These are phyloP conservation scores for Tinamus major DNA, from an alignment of 2,797 vertebrate genomes.

Conservation along the genomic window DNA sequence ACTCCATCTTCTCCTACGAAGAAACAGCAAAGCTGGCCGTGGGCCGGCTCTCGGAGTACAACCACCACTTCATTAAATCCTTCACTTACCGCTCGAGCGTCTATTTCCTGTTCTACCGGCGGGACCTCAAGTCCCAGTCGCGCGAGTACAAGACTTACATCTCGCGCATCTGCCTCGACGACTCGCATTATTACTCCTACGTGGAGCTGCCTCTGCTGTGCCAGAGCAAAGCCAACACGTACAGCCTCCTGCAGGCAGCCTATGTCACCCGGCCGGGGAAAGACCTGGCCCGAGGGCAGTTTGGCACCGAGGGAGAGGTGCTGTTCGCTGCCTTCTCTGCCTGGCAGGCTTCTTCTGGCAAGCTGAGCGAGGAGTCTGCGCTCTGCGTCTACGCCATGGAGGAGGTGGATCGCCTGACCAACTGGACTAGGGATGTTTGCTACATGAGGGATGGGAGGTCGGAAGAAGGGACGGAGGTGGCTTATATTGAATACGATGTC, in stretches of 20 bases:
- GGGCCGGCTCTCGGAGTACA: constrained; percentile 94
- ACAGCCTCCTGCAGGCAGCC: constrained; percentile 92
- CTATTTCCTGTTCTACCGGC: constrained; percentile 95
- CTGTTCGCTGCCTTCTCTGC: constrained; percentile 92
- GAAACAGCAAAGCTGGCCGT: constrained; percentile 96
- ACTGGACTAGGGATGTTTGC: constrained; percentile 91
- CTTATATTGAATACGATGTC: constrained; percentile 97
- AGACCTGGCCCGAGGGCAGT: constrained; percentile 45
- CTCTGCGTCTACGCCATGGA: constrained; percentile 91
- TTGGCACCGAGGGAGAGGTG: constrained; percentile 76
- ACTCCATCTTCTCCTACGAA: constrained; percentile 94
- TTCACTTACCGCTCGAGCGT: constrained; percentile 88
- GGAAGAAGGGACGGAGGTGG: constrained; percentile 85
- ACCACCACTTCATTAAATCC: constrained; percentile 94
- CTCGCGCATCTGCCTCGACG: constrained; percentile 92
- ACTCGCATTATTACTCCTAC: constrained; percentile 95
- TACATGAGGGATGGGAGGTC: constrained; percentile 90
- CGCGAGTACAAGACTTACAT: constrained; percentile 93
- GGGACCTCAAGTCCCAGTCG: constrained; percentile 91
- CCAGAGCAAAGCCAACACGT: constrained; percentile 81
- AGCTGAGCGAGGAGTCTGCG: constrained; percentile 89
- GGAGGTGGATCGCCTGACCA: constrained; percentile 89
- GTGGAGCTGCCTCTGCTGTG: constrained; percentile 94
- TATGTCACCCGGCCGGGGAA: constrained; percentile 81
- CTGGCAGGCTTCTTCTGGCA: constrained; percentile 78